A percentile compares a stretch with the other conserved stretches of the same genome.
Conservation (phyloP, 1,140 invertebrate genomes). For the Microplitis mediator region DNA sequence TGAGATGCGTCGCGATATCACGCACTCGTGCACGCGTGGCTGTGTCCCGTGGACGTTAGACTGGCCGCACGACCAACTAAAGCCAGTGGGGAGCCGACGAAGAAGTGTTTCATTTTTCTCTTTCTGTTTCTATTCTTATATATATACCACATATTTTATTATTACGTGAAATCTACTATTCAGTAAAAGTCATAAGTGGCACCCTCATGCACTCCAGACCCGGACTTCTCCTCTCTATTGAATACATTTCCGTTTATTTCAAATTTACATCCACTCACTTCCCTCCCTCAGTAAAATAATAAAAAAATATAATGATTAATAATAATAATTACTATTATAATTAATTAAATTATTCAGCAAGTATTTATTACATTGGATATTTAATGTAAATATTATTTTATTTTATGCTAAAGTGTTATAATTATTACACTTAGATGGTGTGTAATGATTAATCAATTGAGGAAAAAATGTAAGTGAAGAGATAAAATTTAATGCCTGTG, state of each 20-base stretch:
- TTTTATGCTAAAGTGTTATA: neutral
- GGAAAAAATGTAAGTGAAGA: neutral
- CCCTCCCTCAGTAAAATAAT: no score
- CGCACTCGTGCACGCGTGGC: conserved; percentile 53
- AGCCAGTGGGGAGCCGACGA: neutral
- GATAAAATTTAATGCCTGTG: neutral
- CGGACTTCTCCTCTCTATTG: no score
- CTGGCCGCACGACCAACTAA: neutral
- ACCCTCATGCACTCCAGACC: no score
- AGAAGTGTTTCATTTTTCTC: neutral
- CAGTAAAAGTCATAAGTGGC: neutral
- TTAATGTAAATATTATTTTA: neutral
- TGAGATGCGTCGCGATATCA: conserved; percentile 60
- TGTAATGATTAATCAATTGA: neutral
- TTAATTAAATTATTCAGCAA: neutral
- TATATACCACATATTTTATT: neutral
- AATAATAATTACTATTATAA: no score
- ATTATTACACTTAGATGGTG: no score
- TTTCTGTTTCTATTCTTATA: neutral
- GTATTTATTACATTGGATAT: no score
- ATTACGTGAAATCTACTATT: neutral
- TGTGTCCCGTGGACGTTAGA: conserved; percentile 18
- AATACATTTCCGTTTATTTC: no score
- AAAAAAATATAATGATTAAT: no score
- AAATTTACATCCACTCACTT: neutral